Evolutionary conservation across 1,140 invertebrate genomes (phyloP).

Genomic region (Bombus superbus): DNA sequence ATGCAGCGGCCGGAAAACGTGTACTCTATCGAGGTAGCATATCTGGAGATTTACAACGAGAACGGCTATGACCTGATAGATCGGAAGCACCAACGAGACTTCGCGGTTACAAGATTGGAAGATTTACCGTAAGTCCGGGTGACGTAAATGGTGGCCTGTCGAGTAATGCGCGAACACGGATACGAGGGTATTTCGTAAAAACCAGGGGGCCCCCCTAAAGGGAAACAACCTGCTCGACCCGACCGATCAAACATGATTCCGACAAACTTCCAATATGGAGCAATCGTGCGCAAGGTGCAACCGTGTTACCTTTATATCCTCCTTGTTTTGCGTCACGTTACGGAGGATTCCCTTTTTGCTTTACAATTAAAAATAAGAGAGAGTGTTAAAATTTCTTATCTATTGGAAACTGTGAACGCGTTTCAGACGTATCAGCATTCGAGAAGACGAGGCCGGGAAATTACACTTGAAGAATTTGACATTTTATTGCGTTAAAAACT

Average conservation of each 20-base stretch:
- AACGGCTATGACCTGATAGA: constrained; percentile 86
- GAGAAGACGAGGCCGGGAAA: constrained; percentile 85
- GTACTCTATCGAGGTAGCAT: constrained; percentile 81
- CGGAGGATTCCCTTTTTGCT: not conserved
- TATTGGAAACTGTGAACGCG: not conserved
- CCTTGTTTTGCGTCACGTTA: not conserved
- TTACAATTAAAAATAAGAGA: not conserved
- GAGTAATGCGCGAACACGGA: constrained; percentile 28
- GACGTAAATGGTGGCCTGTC: constrained; percentile 58
- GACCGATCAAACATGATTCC: constrained; percentile 15
- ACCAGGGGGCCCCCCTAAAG: constrained; percentile 15
- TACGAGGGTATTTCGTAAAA: constrained; percentile 60
- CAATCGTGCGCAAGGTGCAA: constrained; percentile 16
- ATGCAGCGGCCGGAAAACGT: constrained; percentile 74
- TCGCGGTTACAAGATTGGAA: constrained; percentile 80
- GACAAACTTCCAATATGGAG: constrained; percentile 48
- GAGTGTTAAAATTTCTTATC: not conserved
- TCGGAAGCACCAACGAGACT: constrained; percentile 82
- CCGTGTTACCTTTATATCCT: not conserved
- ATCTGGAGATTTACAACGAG: constrained; percentile 85
- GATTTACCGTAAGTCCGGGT: constrained; percentile 83
- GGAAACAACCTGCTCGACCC: not conserved
- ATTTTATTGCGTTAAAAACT: constrained; percentile 83
- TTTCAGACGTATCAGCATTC: constrained; percentile 82
- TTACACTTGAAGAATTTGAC: constrained; percentile 86